These are phyloP conservation scores for Peromyscus californicus DNA, from an alignment of 2,113 vertebrate species.

Conservation along the genomic window DNA sequence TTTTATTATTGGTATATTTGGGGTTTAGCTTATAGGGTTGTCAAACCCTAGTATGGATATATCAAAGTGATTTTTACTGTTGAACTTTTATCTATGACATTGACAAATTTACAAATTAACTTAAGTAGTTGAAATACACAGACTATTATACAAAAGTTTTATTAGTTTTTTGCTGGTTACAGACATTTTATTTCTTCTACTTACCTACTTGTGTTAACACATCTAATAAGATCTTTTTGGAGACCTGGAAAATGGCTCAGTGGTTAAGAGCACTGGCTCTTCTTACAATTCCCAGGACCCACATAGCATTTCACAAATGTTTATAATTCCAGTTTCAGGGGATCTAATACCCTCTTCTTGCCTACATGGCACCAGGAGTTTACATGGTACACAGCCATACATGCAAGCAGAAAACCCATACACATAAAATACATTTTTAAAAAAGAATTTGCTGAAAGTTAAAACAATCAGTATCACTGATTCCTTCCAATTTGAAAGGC, in stretches of 20 bases:
- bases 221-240: neutral
- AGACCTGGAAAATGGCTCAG: neutral
- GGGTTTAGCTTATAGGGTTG: neutral
- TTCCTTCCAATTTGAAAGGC: neutral
- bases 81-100: neutral
- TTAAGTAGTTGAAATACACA: neutral
- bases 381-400: neutral
- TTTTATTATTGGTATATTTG: neutral
- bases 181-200: neutral
- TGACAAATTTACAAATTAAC: neutral
- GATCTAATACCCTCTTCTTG: too few species aligned
- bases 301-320: neutral
- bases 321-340: neutral
- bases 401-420: neutral
- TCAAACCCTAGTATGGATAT: slow-evolving; percentile 3
- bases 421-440: neutral
- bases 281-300: neutral
- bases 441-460: neutral
- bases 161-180: neutral
- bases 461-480: neutral
- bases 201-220: neutral
- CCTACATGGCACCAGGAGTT: neutral
- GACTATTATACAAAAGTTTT: neutral
- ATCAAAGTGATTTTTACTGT: neutral
- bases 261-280: neutral